These are phyloP conservation scores for Tenrec ecaudatus DNA, from an alignment of 2,113 vertebrate species.

Conservation along the genomic window DNA sequence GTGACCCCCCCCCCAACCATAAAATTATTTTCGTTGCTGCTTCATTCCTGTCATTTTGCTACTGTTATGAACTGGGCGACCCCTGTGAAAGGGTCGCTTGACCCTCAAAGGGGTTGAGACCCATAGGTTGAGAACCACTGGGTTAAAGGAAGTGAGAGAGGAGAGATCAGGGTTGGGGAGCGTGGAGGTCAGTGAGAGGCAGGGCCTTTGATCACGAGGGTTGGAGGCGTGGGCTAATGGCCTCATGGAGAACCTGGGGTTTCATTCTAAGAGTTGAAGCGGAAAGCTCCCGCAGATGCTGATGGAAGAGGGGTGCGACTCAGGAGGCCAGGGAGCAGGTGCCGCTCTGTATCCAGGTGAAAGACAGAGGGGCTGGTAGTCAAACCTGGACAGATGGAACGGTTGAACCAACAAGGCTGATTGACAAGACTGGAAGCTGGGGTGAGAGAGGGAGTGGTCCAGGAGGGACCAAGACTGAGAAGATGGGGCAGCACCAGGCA, in stretches of 20 bases:
- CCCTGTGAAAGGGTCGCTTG: no score
- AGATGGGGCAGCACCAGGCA: neutral
- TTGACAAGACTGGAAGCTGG: neutral
- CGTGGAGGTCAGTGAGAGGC: neutral
- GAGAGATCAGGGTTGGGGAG: accelerated
- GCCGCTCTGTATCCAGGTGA: neutral
- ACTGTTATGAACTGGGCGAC: no score
- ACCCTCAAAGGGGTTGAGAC: no score
- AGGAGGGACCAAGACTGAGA: neutral
- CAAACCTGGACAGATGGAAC: neutral
- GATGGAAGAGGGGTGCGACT: neutral
- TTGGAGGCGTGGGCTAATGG: neutral
- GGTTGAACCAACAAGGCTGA: neutral
- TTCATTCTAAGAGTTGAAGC: neutral
- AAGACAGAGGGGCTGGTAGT: neutral
- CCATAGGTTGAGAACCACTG: no score
- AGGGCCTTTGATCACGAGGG: neutral
- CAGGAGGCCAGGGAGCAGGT: neutral
- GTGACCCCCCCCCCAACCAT: no score
- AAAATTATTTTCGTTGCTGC: no score
- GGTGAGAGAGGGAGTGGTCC: neutral
- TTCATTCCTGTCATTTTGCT: no score
- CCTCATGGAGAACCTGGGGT: neutral
- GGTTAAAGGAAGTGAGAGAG: neutral
- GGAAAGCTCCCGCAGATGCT: neutral